Conservation (phyloP, 2,888 invertebrate genomes). For the Acronicta alni region DNA sequence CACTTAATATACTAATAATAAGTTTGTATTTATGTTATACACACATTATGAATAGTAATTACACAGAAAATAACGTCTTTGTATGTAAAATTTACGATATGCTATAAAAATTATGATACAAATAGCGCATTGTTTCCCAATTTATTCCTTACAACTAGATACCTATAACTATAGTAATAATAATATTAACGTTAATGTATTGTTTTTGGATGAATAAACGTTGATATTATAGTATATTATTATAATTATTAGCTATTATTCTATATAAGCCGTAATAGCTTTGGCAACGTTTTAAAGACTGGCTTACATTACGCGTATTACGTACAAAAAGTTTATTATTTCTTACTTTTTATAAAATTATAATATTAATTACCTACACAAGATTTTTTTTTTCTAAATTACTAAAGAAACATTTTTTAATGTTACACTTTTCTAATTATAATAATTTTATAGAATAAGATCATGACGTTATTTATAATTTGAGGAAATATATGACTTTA, state of each 20-base stretch:
- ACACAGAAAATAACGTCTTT: constrained; percentile 48
- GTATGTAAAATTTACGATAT: constrained; percentile 71
- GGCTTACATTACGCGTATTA: constrained; percentile 42
- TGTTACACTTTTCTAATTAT: constrained; percentile 10
- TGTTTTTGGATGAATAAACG: no score
- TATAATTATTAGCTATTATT: constrained; percentile 26
- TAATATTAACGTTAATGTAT: no score
- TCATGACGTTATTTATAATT: constrained; percentile 18
- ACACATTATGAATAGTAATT: constrained; percentile 43
- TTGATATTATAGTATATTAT: no score
- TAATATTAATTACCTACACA: constrained; percentile 19
- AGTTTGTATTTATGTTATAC: constrained; percentile 37
- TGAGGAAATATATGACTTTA: constrained; percentile 39
- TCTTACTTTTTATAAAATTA: constrained; percentile 41
- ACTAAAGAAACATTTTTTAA: constrained; percentile 24
- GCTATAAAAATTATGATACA: constrained; percentile 80
- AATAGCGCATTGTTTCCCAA: constrained; percentile 88
- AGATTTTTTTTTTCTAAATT: constrained; percentile 16
- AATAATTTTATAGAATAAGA: constrained; percentile 25
- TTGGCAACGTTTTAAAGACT: constrained; percentile 63
- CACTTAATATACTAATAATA: constrained; percentile 35
- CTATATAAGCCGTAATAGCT: constrained; percentile 50
- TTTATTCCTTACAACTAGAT: constrained; percentile 64
- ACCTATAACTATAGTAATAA: constrained; percentile 41
- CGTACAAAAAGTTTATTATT: constrained; percentile 44